These are phyloP conservation scores for Sabellastarte sp. DNA, from an alignment of 2,888 invertebrate genomes.

Conservation along the genomic window DNA sequence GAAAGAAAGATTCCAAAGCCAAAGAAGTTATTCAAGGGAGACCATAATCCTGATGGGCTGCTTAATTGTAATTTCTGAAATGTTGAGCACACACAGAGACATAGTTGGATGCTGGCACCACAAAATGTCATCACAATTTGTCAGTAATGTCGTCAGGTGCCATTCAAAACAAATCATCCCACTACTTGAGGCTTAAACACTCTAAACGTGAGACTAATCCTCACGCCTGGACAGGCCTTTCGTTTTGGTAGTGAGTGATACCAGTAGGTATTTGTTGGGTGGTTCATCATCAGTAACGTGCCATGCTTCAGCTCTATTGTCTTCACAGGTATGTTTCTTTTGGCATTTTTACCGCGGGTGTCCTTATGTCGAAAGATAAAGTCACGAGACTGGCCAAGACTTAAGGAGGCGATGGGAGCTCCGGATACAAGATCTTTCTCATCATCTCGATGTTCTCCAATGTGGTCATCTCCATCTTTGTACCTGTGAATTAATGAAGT, in stretches of 20 bases:
- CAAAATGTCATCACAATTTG: no score
- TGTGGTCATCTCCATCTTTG: slow-evolving; percentile 69
- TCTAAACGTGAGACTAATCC: slow-evolving; percentile 71
- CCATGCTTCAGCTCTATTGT: slow-evolving; percentile 69
- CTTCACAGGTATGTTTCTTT: slow-evolving; percentile 54
- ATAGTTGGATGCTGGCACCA: no score
- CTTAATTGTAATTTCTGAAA: no score
- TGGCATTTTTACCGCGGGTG: slow-evolving; percentile 39
- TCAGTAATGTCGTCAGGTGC: no score
- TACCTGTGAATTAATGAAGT: slow-evolving; percentile 64
- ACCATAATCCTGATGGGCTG: no score
- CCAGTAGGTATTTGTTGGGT: slow-evolving; percentile 72
- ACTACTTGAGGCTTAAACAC: no score
- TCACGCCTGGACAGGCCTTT: slow-evolving; percentile 63
- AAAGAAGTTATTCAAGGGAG: no score
- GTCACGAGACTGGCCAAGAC: slow-evolving; percentile 68
- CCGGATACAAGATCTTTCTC: slow-evolving; percentile 68
- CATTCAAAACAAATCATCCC: no score
- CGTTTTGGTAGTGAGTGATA: slow-evolving; percentile 71
- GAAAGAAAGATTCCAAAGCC: no score
- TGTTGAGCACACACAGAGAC: no score
- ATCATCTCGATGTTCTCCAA: slow-evolving; percentile 73
- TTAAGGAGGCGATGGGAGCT: slow-evolving; percentile 70
- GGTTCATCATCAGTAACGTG: slow-evolving; percentile 71
- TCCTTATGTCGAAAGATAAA: slow-evolving; percentile 68